A percentile compares a stretch with the other conserved stretches of the same genome.
Conservation (phyloP, 2,113 vertebrate genomes). For the Calidris pugnax region DNA sequence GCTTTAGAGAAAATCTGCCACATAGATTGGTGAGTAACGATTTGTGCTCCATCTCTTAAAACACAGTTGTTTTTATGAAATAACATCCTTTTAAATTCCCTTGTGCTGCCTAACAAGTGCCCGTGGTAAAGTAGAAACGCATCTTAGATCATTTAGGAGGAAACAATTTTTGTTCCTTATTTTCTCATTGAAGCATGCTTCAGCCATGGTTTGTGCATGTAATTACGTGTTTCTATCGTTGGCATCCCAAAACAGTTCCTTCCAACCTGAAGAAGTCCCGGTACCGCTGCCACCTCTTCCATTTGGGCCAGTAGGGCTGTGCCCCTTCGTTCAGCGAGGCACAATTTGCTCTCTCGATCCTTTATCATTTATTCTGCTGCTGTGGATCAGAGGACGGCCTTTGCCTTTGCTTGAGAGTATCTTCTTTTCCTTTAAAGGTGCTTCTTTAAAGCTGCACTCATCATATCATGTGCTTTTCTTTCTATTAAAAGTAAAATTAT, state of each 20-base stretch:
- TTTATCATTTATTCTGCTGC: background rate
- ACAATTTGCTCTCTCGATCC: background rate
- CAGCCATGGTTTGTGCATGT: slow-evolving; percentile 20
- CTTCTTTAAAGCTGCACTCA: background rate
- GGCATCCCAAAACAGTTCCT: background rate
- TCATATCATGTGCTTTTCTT: background rate
- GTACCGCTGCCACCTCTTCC: background rate
- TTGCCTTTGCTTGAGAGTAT: background rate
- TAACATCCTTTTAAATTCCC: slow-evolving; percentile 2
- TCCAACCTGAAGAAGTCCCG: background rate
- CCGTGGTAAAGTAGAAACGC: background rate
- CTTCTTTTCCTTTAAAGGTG: background rate
- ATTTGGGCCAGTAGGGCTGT: background rate
- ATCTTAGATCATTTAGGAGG: background rate
- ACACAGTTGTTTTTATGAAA: background rate
- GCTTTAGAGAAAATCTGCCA: slow-evolving; percentile 29
- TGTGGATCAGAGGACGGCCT: background rate
- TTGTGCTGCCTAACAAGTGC: background rate
- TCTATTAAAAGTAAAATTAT: background rate
- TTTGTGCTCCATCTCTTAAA: background rate
- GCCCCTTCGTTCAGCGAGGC: background rate
- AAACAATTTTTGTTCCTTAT: background rate
- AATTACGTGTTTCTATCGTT: background rate
- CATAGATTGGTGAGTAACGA: slow-evolving; percentile 28
- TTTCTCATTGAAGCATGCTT: slow-evolving; percentile 38